A percentile compares a stretch with the other conserved stretches of the same genome.
Conservation (phyloP, 2,113 vertebrate species). For the Fulica atra region DNA sequence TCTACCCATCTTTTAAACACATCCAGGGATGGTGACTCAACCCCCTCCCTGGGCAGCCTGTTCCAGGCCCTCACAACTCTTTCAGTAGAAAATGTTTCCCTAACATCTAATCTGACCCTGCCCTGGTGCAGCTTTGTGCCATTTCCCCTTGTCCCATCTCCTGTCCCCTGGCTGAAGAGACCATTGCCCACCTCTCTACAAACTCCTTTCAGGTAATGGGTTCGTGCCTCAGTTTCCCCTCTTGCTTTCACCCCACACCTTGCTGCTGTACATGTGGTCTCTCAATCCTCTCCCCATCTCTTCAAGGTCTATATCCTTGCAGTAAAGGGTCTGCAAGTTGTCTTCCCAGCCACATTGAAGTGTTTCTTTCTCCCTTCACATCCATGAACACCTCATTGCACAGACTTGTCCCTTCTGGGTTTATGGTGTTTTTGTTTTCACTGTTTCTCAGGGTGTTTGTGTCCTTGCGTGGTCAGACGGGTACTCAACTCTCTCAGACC, state of each 20-base stretch:
- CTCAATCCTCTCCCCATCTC: background rate
- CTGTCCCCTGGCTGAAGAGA: too few species aligned
- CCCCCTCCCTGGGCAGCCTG: too few species aligned
- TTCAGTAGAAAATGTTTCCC: too few species aligned
- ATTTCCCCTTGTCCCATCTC: too few species aligned
- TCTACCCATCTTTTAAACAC: too few species aligned
- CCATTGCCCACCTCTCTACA: too few species aligned
- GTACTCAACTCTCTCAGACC: background rate
- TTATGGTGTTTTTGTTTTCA: background rate
- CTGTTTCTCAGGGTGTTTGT: background rate
- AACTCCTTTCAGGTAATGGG: too few species aligned
- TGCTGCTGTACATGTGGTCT: background rate
- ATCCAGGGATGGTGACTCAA: too few species aligned
- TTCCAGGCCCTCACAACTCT: too few species aligned
- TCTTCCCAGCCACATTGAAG: background rate
- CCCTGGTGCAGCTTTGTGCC: too few species aligned
- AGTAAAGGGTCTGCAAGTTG: background rate
- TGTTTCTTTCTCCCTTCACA: background rate
- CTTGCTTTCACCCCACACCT: background rate
- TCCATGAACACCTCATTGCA: background rate
- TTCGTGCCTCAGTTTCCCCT: background rate
- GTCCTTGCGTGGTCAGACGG: background rate
- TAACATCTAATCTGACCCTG: too few species aligned
- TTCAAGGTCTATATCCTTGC: background rate
- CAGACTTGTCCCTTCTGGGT: background rate